These are phyloP conservation scores for Nasonia vitripennis DNA, from an alignment of 1,140 invertebrate species.

Conservation along the genomic window DNA sequence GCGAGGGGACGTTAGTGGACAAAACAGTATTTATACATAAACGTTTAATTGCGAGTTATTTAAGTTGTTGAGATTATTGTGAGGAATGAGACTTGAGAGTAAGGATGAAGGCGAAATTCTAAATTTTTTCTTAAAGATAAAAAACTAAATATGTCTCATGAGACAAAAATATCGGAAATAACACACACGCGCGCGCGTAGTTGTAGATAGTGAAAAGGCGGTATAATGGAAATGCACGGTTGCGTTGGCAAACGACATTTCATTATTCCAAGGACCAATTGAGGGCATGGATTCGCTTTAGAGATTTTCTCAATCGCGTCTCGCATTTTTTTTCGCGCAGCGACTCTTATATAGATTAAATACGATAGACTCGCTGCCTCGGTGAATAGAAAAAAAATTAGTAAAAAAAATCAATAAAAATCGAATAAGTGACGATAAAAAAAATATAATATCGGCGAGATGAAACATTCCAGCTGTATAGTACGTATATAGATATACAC, in stretches of 20 bases:
- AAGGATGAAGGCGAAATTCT: background rate
- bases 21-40: constrained; percentile 48
- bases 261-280: constrained; percentile 51
- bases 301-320: constrained; percentile 47
- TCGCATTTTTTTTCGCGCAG: constrained; percentile 35
- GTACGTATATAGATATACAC: background rate
- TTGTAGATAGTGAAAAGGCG: constrained; percentile 29
- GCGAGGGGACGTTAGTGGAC: constrained; percentile 15
- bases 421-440: background rate
- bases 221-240: constrained; percentile 33
- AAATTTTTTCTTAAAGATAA: background rate
- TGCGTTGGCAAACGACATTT: constrained; percentile 4
- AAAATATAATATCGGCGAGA: constrained; percentile 3
- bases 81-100: constrained; percentile 14
- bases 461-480: constrained; percentile 6
- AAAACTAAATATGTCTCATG: background rate
- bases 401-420: too few species aligned
- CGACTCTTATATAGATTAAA: constrained; percentile 24
- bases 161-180: constrained; percentile 11
- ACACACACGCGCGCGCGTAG: background rate
- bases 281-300: constrained; percentile 49
- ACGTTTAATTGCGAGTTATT: constrained; percentile 29
- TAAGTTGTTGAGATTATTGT: constrained; percentile 30
- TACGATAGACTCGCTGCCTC: background rate
- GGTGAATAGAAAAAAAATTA: background rate